These are phyloP conservation scores for Drosophila mauritiana DNA, from an alignment of 1,140 invertebrate genomes.

Conservation along the genomic window DNA sequence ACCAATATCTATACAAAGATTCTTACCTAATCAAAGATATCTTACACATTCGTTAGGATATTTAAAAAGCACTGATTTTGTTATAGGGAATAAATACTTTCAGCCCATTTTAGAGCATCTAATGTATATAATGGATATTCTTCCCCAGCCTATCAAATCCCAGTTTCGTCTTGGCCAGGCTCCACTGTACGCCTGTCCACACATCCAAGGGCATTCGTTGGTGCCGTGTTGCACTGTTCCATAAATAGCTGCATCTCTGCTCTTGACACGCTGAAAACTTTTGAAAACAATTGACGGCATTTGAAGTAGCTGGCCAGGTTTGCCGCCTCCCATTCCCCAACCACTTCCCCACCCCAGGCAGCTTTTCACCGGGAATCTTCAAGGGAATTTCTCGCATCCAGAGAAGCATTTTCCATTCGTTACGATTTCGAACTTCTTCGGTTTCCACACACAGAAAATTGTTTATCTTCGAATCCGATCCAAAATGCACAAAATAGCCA, in stretches of 20 bases:
- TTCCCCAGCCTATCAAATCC: no score
- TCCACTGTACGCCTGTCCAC: constrained; percentile 20
- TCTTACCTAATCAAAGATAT: not conserved
- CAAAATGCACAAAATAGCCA: not conserved
- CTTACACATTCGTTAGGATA: no score
- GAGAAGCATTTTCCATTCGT: constrained; percentile 17
- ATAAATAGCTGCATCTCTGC: constrained; percentile 63
- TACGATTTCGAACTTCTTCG: constrained; percentile 26
- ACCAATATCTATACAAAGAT: not conserved
- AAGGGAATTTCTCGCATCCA: constrained; percentile 20
- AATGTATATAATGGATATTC: no score
- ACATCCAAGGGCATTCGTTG: constrained; percentile 34
- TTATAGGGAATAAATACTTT: no score
- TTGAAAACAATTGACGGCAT: constrained; percentile 72
- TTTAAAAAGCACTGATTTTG: no score
- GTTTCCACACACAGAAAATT: constrained; percentile 14
- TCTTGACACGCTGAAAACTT: constrained; percentile 33
- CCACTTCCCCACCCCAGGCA: not conserved
- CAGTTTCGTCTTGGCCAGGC: not conserved
- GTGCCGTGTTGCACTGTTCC: constrained; percentile 47
- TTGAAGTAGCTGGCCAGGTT: constrained; percentile 62
- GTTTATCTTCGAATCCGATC: constrained; percentile 18
- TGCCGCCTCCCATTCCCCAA: not conserved
- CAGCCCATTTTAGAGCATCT: no score
- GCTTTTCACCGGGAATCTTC: constrained; percentile 3